These are phyloP conservation scores for Heloderma charlesbogerti DNA, from an alignment of 2,113 vertebrate species.

Conservation along the genomic window DNA sequence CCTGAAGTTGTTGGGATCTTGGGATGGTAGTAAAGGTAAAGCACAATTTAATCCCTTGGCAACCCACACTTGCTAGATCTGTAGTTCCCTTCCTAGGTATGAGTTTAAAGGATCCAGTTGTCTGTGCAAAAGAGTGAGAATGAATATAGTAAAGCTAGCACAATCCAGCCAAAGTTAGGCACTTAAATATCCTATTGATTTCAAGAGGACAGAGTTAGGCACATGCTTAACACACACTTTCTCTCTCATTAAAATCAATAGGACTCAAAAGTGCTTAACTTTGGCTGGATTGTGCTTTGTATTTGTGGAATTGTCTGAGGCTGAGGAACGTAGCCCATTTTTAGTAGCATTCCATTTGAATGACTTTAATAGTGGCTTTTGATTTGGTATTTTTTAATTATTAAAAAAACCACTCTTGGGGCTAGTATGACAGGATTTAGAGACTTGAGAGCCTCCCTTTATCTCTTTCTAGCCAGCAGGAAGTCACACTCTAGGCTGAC, in stretches of 20 bases:
- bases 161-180: neutral
- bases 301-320: neutral
- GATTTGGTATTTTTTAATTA: neutral
- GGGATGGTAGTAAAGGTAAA: neutral
- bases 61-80: neutral
- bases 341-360: conserved; percentile 22
- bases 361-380: conserved; percentile 6
- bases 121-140: neutral
- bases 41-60: neutral
- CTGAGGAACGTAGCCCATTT: neutral
- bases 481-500: neutral
- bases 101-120: neutral
- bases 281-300: neutral
- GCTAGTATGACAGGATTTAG: neutral
- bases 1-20: neutral
- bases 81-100: neutral
- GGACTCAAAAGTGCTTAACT: neutral
- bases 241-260: conserved; percentile 6
- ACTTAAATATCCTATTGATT: conserved; percentile 2
- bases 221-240: neutral
- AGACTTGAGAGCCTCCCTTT: conserved; percentile 1
- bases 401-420: too few species aligned
- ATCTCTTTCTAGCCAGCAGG: conserved; percentile 24
- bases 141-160: neutral
- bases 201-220: neutral